Base-by-base conservation (phyloP, 2,113 vertebrate species). In the Onychostoma macrolepis region DNA sequence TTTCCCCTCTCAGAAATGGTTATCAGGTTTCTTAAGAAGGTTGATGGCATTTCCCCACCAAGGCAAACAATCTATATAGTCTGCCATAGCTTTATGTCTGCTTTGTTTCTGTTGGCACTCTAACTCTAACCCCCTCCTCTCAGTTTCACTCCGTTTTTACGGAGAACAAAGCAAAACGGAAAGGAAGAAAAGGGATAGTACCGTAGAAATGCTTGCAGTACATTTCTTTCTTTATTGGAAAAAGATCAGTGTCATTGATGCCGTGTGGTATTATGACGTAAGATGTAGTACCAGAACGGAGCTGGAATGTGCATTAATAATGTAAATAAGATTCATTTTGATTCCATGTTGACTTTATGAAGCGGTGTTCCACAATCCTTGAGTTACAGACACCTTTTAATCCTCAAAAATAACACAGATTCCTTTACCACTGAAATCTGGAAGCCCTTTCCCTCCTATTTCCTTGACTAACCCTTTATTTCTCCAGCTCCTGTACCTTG, bases 31-130 rank as follows among this genome's bases (percentile, higher is more conserved):
- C 63, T 80, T 72, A 30, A 38, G 63, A 87, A 75, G 86, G 65
- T 89, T 84, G 19, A 80, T 58, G 63, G 67, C 61, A 21, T 87
- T 89, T 91, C 88, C 87, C 90, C 43, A 71, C 65, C 89, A 94
- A 94, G 89, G 90, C 91, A 94, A 93, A 93, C 92, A 61, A 67
- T 26, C n/a, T 41, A 74, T 79, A 84, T 38, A 88, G 88, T 83
- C 89, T 58, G 84, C 85, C 65, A 56, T 76, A 74, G 43, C 77
- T 87, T 91, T 72, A 86, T 89, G 76, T 83, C 48, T 65, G 63
- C 65, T 71, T 83, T 90, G 85, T 93, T 90, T 90, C 79, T 88
- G 71, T 92, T 92, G 89, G 87, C 85, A 1, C 65, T 88, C 80
- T 6, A 83, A 91, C 80, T 15, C 75, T 71, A 72, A 72, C 78